A percentile compares a stretch with the other conserved stretches of the same genome.
Conservation (phyloP, 2,113 vertebrate species). For the Salminus brasiliensis region DNA sequence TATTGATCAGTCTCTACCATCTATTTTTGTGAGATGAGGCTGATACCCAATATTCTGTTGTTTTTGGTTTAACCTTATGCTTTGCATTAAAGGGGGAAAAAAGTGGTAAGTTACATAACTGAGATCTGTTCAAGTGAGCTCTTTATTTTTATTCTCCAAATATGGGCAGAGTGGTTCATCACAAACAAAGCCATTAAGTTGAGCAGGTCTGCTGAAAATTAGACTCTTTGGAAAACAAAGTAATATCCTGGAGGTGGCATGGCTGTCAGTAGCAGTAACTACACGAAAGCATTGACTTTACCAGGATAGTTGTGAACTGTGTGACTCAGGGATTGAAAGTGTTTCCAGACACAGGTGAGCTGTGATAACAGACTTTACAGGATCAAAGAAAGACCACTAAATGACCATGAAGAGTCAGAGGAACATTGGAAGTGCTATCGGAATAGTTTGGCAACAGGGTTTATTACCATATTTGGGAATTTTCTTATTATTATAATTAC, state of each 20-base stretch:
- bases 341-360: slow-evolving; percentile 25
- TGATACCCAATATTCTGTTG: neutral
- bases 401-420: neutral
- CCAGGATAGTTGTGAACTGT: slow-evolving; percentile 6
- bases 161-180: slow-evolving; percentile 13
- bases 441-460: neutral
- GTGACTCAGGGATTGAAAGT: slow-evolving; percentile 27
- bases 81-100: neutral
- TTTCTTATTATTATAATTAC: no score
- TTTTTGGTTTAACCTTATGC: neutral
- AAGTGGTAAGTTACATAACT: neutral
- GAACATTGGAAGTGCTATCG: no score
- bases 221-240: slow-evolving; percentile 17
- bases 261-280: slow-evolving; percentile 1
- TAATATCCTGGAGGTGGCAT: slow-evolving; percentile 33
- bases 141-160: neutral
- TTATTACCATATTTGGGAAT: neutral
- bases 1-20: neutral
- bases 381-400: slow-evolving; percentile 5
- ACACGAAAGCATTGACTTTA: slow-evolving; percentile 22
- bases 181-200: slow-evolving; percentile 24
- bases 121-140: neutral
- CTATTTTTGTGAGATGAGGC: neutral
- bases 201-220: slow-evolving; percentile 23
- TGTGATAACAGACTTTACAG: neutral